Conservation (phyloP, 2,113 vertebrate genomes). For the Rana temporaria region DNA sequence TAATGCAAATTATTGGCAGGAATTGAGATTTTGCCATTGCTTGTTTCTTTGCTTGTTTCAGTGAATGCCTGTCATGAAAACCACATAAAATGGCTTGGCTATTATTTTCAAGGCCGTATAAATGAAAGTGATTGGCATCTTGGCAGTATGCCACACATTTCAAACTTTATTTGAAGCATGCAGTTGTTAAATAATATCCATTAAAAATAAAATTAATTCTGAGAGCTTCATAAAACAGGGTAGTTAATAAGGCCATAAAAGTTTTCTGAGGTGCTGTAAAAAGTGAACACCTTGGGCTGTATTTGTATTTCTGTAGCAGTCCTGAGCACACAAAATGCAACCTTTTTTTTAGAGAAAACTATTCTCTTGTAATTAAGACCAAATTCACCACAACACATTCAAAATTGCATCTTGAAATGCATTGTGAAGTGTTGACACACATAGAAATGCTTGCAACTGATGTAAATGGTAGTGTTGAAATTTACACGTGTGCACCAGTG, state of each 20-base stretch:
- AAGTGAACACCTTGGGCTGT: conserved; percentile 48
- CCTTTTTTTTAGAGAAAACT: background rate
- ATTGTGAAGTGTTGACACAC: no score
- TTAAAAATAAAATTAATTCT: conserved; percentile 45
- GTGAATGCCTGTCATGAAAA: background rate
- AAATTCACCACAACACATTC: background rate
- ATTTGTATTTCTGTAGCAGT: conserved; percentile 38
- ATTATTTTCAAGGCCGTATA: background rate
- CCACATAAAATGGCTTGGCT: background rate
- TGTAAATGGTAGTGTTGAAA: no score
- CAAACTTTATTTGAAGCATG: conserved; percentile 33
- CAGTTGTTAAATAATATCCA: conserved; percentile 45
- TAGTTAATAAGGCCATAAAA: conserved; percentile 46
- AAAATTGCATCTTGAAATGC: no score
- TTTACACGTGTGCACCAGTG: no score
- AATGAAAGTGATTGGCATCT: conserved; percentile 9
- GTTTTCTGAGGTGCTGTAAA: conserved; percentile 55
- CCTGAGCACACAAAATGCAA: conserved; percentile 33
- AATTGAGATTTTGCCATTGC: background rate
- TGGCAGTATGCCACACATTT: background rate
- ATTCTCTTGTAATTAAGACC: conserved; percentile 12
- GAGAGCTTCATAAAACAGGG: conserved; percentile 44
- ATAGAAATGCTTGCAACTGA: no score
- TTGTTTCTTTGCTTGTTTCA: background rate
- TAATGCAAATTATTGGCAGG: background rate